Evolutionary conservation across 2,113 vertebrate genomes (phyloP), one percentile per base, ranked within the genome.

Genomic region (Callaeas wilsoni): DNA sequence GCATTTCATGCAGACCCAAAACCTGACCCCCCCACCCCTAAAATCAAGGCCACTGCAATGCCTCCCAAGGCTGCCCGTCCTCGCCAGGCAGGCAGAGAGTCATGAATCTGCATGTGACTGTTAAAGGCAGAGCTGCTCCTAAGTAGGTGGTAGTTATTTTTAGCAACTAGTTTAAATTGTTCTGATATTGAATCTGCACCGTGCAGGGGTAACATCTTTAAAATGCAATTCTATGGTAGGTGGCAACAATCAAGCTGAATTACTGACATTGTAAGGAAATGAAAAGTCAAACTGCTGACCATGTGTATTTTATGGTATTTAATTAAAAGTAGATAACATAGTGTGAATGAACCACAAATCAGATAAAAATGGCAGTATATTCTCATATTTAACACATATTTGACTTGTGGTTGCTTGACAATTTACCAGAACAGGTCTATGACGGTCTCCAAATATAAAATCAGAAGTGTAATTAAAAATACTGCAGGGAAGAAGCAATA

Each of bases 271-370:
- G 93, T 98, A 97, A 98, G 98, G 98, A 98, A 98, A 99, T 98
- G 98, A 99, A 99, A 99, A 99, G 98, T 99, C 99, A 99, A 99
- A 99, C 98, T 99, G 98, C 98, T 99, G 99, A 98, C 98, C 98
- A 98, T 97, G 98, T 98, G 98, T 98, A 98, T 99, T 99, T 99
- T 99, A 98, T 97, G 96, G 98, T 99, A 99, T 99, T 99, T 99
- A 99, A 99, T 99, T 99, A 99, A 99, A 99, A 99, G 98, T 98
- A 99, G 99, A 99, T 99, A 99, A 99, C 98, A 96, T 98, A 98
- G 98, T 98, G 98, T 98, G 99, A 98, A 98, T 99, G 99, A 99
- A 98, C 92, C 98, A 98, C 98, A 99, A 98, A 99, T 99, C 99
- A 99, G 99, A 99, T 99, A 99, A 99, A 99, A 99, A 99, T 98